phyloP scores from a whole-genome alignment of 2,888 invertebrate species.

The Pachycephus smyrnensis region DNA sequence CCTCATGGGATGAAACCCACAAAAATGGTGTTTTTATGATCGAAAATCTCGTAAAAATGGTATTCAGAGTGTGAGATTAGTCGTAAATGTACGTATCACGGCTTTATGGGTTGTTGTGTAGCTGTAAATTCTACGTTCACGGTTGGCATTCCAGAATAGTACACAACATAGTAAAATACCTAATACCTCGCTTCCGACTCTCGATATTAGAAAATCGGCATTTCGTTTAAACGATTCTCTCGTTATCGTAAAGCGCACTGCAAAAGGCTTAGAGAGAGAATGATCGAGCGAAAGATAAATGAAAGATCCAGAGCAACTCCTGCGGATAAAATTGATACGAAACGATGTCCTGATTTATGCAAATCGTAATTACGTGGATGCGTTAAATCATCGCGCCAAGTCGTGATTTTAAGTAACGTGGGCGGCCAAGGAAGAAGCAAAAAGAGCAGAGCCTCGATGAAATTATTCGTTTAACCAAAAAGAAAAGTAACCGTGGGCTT shows the following conservation, averaged over 20 bases:
- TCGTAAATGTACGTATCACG: constrained; percentile 12
- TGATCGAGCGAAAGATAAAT: neutral
- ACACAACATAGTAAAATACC: neutral
- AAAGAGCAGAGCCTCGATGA: neutral
- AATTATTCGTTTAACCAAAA: constrained; percentile 1
- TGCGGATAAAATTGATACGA: too few species aligned
- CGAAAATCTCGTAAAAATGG: constrained; percentile 11
- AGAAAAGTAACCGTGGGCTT: neutral
- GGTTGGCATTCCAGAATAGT: neutral
- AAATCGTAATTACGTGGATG: neutral
- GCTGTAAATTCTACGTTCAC: constrained; percentile 5
- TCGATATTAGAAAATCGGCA: neutral
- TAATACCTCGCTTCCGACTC: neutral
- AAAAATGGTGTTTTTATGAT: neutral
- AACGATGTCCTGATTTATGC: neutral
- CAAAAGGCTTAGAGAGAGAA: neutral
- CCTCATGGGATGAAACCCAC: neutral
- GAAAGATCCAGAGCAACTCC: neutral
- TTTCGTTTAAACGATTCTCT: neutral
- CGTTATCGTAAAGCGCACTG: neutral
- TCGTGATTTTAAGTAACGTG: neutral
- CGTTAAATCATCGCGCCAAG: neutral
- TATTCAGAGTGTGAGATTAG: constrained; percentile 7
- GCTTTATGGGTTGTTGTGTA: neutral
- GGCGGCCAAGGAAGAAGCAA: neutral